These are phyloP conservation scores for Folsomia manolachei DNA, from an alignment of 2,888 invertebrate genomes.

Conservation along the genomic window DNA sequence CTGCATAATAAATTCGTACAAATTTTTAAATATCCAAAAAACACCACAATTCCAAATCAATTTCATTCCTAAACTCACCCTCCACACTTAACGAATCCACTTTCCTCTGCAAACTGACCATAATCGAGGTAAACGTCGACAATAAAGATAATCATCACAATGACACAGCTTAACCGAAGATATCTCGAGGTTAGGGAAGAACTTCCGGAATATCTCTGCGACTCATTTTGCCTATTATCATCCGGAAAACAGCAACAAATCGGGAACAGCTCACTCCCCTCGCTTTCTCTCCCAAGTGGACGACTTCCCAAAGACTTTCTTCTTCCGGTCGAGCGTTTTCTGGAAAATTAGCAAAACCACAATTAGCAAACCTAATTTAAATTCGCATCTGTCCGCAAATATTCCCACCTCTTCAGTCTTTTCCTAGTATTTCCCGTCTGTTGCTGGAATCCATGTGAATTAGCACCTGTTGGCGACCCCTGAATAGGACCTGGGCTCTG, in stretches of 20 bases:
- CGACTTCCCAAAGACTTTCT: constrained; percentile 20
- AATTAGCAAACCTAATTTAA: neutral
- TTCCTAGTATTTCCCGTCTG: constrained; percentile 17
- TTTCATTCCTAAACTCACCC: no score
- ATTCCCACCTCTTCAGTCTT: constrained; percentile 28
- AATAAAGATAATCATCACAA: constrained; percentile 26
- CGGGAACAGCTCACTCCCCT: constrained; percentile 22
- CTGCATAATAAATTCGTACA: no score
- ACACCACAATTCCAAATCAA: no score
- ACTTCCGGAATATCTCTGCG: neutral
- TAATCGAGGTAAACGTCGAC: constrained; percentile 26
- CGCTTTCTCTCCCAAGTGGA: neutral
- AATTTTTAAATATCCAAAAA: no score
- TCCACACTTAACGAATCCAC: constrained; percentile 28
- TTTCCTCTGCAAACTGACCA: constrained; percentile 31
- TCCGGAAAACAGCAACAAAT: constrained; percentile 33
- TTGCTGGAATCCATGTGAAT: neutral
- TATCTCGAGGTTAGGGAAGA: constrained; percentile 21
- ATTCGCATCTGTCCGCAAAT: neutral
- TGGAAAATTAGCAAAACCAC: no score
- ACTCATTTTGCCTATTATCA: constrained; percentile 10
- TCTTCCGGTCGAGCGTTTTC: constrained; percentile 29
- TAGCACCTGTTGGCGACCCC: constrained; percentile 16
- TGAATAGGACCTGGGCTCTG: constrained; percentile 2
- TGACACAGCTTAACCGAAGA: constrained; percentile 27